Evolutionary conservation across 2,888 invertebrate species (phyloP), one percentile per base, ranked within the genome.

Genomic region (Acleris literana): DNA sequence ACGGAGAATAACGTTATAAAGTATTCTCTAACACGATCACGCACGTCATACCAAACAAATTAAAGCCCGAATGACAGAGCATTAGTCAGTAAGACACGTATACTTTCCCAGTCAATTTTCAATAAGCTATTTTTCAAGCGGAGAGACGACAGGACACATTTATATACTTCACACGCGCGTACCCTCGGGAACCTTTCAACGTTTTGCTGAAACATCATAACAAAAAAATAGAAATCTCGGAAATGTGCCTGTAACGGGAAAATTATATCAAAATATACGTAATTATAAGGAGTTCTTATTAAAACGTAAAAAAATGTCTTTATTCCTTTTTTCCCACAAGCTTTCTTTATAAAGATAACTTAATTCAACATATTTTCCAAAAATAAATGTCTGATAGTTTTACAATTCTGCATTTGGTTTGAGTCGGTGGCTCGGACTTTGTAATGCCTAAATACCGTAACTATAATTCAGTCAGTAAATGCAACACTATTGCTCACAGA

Each of bases 91-190:
- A 55, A 55, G 54, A 17, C 49, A 20, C 59, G 54, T 69, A 66
- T 67, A 68, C 74, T 72, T 72, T 74, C 71, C 68, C 64, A 66
- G 70, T 68, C 71, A 77, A 77, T 79, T 79, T 76, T 75, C 72
- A 74, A 77, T 75, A 75, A 72, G 75, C 71, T 74, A 81, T 85
- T 81, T 76, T 74, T 81, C 77, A 77, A 61, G 49, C 22, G 72
- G 63, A 67, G 65, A 70, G 66, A 58, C 71, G 78, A 78, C 76
- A 72, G 72, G 73, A 76, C 73, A 77, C 74, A 80, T 83, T 79
- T 76, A 75, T 79, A 76, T 64, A 80, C 76, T 80, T 77, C 73
- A 72, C 62, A 48, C 58, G 65, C 64, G 59, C 49, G 49, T 68
- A 58, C 49, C 44, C 20, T 22, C 43, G n/a, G 17, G 33, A 49